Evolutionary conservation across 2,113 vertebrate species (phyloP).

Genomic region (Apteryx mantelli): DNA sequence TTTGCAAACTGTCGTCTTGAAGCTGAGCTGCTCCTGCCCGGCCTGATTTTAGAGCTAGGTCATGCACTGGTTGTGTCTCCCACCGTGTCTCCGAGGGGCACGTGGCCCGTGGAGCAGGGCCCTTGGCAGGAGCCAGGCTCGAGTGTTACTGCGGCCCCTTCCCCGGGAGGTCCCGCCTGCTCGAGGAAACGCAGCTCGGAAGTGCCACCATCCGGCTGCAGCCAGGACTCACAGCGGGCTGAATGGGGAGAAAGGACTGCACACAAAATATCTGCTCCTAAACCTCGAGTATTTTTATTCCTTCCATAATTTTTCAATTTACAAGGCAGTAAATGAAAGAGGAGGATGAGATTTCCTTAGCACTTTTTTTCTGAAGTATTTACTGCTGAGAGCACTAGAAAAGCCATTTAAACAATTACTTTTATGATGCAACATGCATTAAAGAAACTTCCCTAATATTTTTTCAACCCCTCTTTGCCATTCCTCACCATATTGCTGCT

Average conservation of each 20-base stretch:
- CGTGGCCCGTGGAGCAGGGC: too few relatives aligned
- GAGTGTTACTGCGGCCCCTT: too few relatives aligned
- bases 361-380: not conserved
- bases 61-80: not conserved
- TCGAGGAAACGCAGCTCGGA: not conserved
- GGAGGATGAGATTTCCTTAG: slow-evolving; percentile 5
- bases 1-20: accelerated
- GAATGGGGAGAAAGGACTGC: not conserved
- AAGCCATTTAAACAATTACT: slow-evolving; percentile 1
- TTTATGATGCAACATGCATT: slow-evolving; percentile 35
- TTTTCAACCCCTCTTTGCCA: not conserved
- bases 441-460: not conserved
- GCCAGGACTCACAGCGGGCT: not conserved
- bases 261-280: not conserved
- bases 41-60: not conserved
- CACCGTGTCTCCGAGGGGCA: too few relatives aligned
- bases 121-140: too few relatives aligned
- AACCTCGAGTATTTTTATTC: not conserved
- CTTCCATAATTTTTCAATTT: not conserved
- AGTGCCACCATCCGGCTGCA: not conserved
- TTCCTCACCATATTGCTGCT: not conserved
- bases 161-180: too few relatives aligned
- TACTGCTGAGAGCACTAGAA: slow-evolving; percentile 9
- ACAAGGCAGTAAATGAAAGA: not conserved
- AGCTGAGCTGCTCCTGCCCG: not conserved